Conservation (phyloP, 2,797 vertebrate genomes). For the Dromococcyx pavoninus region DNA sequence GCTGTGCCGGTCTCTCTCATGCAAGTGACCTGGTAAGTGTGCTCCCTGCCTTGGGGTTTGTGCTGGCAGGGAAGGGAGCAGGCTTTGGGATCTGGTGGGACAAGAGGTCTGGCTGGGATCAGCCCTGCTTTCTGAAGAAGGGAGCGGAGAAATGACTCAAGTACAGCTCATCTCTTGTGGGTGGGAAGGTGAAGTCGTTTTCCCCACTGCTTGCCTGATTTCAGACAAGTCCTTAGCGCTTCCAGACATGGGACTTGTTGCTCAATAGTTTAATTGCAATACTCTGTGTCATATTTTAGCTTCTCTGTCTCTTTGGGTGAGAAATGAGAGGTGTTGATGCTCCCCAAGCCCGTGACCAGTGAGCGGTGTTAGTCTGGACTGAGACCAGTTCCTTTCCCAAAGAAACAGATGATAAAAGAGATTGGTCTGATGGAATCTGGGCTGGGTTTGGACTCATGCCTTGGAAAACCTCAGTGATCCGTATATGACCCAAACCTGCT, state of each 20-base stretch:
- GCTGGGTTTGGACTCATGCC: neutral
- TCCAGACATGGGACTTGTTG: neutral
- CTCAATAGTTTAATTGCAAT: neutral
- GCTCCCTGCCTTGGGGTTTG: neutral
- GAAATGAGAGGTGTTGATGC: neutral
- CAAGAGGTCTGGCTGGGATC: neutral
- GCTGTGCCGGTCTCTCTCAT: constrained; percentile 95
- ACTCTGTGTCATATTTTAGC: neutral
- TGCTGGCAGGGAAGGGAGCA: neutral
- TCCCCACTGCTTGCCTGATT: neutral
- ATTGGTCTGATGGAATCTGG: neutral
- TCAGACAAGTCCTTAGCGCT: neutral
- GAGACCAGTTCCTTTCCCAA: neutral
- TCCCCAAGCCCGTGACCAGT: neutral
- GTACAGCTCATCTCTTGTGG: neutral
- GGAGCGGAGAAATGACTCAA: neutral
- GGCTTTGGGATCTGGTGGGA: neutral
- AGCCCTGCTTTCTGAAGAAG: neutral
- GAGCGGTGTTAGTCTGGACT: neutral
- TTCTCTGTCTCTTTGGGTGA: neutral
- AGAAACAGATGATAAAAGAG: neutral
- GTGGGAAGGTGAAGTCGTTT: neutral
- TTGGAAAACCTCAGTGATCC: neutral
- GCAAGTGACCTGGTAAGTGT: constrained; percentile 95
- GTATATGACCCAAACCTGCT: neutral